Base-by-base conservation (phyloP, 2,888 invertebrate species). In the Cephus rjabovi region DNA sequence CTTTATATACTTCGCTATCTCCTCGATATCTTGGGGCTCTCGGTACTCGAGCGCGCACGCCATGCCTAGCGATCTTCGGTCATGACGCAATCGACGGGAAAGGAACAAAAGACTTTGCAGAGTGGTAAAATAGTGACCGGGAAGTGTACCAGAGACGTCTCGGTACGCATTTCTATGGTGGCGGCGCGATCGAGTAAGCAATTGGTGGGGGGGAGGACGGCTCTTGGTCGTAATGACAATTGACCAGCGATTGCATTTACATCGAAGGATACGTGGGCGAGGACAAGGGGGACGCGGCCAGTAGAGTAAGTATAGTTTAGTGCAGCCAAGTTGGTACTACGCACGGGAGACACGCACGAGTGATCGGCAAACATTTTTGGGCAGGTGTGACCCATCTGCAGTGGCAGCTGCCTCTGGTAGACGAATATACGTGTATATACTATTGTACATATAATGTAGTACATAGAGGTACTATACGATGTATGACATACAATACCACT, bases 41-140 rank as follows among this genome's bases (percentile, higher is more conserved):
- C 93, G 9, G 93, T 93, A 40, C 92, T 90, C 86, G 93, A 92
- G 76, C 93, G 83, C 93, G 93, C 56, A 9, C 56, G 56, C 56
- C 56, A 93, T 70, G 92, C 91, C 86, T 93, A 9, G 56, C 56
- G 56, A 56, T 56, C 56, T 56, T 56, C 23, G 56, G 56, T 56
- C 56, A 23, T 56, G 56, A 56, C 56, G 56, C 56, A 56, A 56
- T 56, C 56, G 56, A 56, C 56, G 56, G 56, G 56, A 56, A 56
- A 56, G 56, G 56, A 56, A 56, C 56, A 56, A 56, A 56, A 56
- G 56, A 23, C 56, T 56, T 56, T 23, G 23, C 56, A 9, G 23
- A 56, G 56, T 56, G 56, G 56, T 56, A 56, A 56, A 23, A 23
- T 56, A 56, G 56, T 23, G 2, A 56, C 56, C 56, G 56, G 56